Evolutionary conservation across 2,797 vertebrate species (phyloP).

Genomic region (Australoheros facetus): DNA sequence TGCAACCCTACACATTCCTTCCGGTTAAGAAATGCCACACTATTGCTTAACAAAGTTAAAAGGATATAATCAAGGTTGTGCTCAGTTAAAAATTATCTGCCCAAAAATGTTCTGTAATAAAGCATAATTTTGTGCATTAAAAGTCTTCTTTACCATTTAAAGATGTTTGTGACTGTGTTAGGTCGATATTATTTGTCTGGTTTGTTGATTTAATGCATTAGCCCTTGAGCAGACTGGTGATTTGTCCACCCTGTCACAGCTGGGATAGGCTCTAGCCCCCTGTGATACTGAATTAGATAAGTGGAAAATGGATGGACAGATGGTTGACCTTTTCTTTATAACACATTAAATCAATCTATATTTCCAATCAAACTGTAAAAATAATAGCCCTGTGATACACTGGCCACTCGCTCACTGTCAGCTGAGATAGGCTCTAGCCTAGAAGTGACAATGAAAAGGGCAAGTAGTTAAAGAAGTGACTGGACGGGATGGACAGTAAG

Average conservation of each 20-base stretch:
- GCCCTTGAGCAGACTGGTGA: not conserved
- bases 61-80: not conserved
- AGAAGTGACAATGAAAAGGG: not conserved
- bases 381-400: not conserved
- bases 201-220: not conserved
- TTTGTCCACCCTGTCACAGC: not conserved
- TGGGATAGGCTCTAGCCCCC: not conserved
- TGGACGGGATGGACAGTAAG: not conserved
- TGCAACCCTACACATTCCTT: not conserved
- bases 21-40: not conserved
- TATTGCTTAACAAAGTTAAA: not conserved
- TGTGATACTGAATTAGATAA: not conserved
- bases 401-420: not conserved
- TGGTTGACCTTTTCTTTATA: not conserved
- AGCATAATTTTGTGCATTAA: not conserved
- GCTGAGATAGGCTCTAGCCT: not conserved
- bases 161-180: not conserved
- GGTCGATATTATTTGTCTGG: not conserved
- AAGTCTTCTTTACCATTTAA: not conserved
- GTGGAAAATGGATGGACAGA: not conserved
- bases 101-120: not conserved
- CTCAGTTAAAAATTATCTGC: not conserved
- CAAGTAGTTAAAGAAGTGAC: not conserved
- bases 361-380: not conserved
- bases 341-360: not conserved